phyloP scores from a whole-genome alignment of 2,888 invertebrate genomes.

The Ophioninae sp. region DNA sequence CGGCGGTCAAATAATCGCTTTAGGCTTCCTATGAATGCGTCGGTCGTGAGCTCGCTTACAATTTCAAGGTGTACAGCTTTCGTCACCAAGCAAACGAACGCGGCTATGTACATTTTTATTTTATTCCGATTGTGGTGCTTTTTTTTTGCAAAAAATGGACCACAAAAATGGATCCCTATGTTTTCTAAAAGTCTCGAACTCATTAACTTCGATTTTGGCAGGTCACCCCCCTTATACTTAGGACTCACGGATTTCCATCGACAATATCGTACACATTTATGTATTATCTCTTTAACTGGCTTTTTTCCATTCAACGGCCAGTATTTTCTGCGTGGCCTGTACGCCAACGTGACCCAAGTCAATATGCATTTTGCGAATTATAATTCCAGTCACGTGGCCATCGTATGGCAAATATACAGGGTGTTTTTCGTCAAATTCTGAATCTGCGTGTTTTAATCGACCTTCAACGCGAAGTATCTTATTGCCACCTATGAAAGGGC shows the following conservation, averaged over 20 bases:
- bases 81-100: conserved; percentile 12
- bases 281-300: conserved; percentile 59
- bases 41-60: conserved; percentile 11
- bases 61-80: conserved; percentile 23
- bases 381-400: conserved; percentile 63
- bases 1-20: conserved; percentile 23
- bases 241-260: conserved; percentile 54
- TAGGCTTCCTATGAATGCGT: conserved; percentile 7
- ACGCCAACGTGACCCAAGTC: conserved; percentile 63
- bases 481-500: conserved; percentile 64
- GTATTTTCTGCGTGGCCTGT: conserved; percentile 48
- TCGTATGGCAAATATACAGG: conserved; percentile 64
- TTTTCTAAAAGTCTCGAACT: conserved; percentile 65
- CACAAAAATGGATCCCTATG: conserved; percentile 68
- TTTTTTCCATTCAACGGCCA: conserved; percentile 67
- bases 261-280: conserved; percentile 65
- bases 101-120: not conserved
- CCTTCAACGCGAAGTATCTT: conserved; percentile 64
- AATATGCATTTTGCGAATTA: conserved; percentile 59
- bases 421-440: conserved; percentile 56
- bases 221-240: conserved; percentile 66
- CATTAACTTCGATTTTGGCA: conserved; percentile 63
- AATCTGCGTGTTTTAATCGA: conserved; percentile 58
- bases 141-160: conserved; percentile 68
- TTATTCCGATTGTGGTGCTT: not conserved